These are phyloP conservation scores for Helicoverpa zea DNA, from an alignment of 1,140 invertebrate genomes.

Conservation along the genomic window DNA sequence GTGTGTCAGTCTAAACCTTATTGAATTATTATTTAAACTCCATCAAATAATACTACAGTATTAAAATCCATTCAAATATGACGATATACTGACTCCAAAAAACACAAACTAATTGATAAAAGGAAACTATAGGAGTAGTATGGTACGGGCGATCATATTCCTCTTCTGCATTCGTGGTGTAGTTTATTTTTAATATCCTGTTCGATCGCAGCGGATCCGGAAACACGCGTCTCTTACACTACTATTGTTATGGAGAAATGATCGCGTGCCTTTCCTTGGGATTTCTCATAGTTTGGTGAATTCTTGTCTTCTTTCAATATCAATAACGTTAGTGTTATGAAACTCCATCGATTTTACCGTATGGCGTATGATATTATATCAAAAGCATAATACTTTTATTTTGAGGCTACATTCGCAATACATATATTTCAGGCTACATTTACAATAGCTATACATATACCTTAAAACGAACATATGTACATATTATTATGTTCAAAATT, in stretches of 20 bases:
- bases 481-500: too few species aligned
- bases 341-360: background rate
- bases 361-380: too few species aligned
- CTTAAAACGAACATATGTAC: too few species aligned
- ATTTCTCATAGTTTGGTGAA: conserved; percentile 3
- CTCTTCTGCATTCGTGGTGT: conserved; percentile 27
- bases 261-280: background rate
- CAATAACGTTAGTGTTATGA: background rate
- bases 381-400: too few species aligned
- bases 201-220: conserved; percentile 29
- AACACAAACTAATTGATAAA: conserved; percentile 32
- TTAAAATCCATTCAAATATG: background rate
- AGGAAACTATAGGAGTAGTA: background rate
- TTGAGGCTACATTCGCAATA: too few species aligned
- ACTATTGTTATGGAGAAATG: conserved; percentile 40
- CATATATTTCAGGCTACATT: too few species aligned
- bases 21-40: too few species aligned
- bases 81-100: background rate
- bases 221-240: conserved; percentile 30
- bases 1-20: background rate
- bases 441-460: too few species aligned
- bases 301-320: background rate
- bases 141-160: background rate
- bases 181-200: conserved; percentile 44
- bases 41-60: too few species aligned